Evolutionary conservation across 2,797 vertebrate species (phyloP).

Genomic region (Nasua narica): DNA sequence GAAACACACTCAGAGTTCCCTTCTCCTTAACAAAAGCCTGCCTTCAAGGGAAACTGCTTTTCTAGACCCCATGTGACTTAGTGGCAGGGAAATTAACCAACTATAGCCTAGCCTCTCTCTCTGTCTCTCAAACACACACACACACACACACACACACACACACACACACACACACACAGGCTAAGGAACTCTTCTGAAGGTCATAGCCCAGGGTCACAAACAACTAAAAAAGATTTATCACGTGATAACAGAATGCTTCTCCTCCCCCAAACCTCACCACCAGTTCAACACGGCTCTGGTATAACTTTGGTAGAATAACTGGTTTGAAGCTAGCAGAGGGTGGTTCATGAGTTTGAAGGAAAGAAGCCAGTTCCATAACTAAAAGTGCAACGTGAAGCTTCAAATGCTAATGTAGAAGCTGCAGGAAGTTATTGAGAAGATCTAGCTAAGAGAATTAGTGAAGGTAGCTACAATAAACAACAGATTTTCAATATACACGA

Average conservation of each 20-base stretch:
- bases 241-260: not conserved
- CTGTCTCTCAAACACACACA: too few species aligned
- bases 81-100: not conserved
- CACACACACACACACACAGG: not conserved
- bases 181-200: not conserved
- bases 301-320: not conserved
- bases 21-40: not conserved
- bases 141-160: not conserved
- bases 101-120: not conserved
- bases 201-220: not conserved
- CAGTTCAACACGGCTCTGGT: not conserved
- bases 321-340: not conserved
- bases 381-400: not conserved
- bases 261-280: not conserved
- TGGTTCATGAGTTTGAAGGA: not conserved
- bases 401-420: not conserved
- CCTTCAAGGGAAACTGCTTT: not conserved
- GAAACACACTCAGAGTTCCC: not conserved
- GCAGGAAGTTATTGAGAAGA: not conserved
- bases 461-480: not conserved
- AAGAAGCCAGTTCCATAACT: not conserved
- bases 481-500: not conserved
- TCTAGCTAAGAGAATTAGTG: not conserved
- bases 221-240: not conserved
- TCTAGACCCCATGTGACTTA: not conserved